Evolutionary conservation across 2,113 vertebrate genomes (phyloP).

Genomic region (Seriola rivoliana): DNA sequence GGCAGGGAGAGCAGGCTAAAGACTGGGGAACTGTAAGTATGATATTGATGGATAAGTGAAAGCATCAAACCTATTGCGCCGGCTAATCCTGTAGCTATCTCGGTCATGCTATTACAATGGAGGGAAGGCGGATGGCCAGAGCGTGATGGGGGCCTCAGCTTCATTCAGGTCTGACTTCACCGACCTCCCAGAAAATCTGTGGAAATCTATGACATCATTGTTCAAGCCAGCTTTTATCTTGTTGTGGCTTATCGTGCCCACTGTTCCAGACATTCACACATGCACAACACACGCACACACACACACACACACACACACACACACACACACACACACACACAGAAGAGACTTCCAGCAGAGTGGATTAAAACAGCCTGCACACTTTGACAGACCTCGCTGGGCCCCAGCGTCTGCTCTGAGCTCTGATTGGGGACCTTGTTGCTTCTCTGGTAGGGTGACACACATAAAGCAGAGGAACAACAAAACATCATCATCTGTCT

Average conservation of each 20-base stretch:
- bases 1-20: conserved; percentile 35
- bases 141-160: conserved; percentile 40
- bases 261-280: conserved; percentile 68
- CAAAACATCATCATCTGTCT: not conserved
- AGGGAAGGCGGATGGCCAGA: conserved; percentile 26
- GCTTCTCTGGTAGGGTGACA: conserved; percentile 54
- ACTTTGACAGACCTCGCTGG: conserved; percentile 70
- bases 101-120: conserved; percentile 33
- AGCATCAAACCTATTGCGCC: conserved; percentile 50
- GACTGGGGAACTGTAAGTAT: conserved; percentile 40
- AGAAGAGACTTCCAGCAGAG: conserved; percentile 73
- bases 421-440: conserved; percentile 66
- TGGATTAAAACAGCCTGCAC: conserved; percentile 77
- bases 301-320: conserved; percentile 39
- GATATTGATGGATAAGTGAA: conserved; percentile 69
- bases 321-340: conserved; percentile 58
- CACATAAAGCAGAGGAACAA: conserved; percentile 16
- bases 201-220: conserved; percentile 74
- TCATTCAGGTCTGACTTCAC: conserved; percentile 60
- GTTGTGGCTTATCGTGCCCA: conserved; percentile 68
- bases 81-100: conserved; percentile 51
- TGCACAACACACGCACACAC: conserved; percentile 48
- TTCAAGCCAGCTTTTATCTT: conserved; percentile 71
- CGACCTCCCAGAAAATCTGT: conserved; percentile 59
- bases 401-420: conserved; percentile 63